Evolutionary conservation across 2,113 vertebrate genomes (phyloP).

Genomic region (Halichoeres trimaculatus): DNA sequence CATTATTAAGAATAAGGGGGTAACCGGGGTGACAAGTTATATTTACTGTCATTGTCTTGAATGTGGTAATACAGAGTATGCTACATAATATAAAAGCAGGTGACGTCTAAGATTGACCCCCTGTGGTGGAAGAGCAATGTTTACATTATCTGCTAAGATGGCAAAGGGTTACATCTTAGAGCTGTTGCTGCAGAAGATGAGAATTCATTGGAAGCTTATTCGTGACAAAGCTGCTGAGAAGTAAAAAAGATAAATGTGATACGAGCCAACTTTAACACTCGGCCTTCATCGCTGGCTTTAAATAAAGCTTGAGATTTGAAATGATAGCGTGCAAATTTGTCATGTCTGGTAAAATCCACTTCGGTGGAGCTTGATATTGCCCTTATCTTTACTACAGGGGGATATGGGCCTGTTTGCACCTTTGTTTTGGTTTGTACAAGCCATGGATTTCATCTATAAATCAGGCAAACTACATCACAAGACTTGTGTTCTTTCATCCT

Average conservation of each 20-base stretch:
- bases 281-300: background rate
- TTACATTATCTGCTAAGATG: constrained; percentile 37
- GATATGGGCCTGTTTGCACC: too few relatives aligned
- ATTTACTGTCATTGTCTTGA: constrained; percentile 46
- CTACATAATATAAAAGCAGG: constrained; percentile 34
- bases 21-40: constrained; percentile 24
- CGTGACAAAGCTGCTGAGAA: constrained; percentile 33
- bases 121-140: constrained; percentile 45
- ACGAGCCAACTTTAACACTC: constrained; percentile 1
- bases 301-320: background rate
- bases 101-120: constrained; percentile 25
- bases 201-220: constrained; percentile 44
- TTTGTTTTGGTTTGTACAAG: too few relatives aligned
- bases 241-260: constrained; percentile 1
- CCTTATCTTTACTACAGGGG: too few relatives aligned
- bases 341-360: background rate
- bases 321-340: background rate
- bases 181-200: background rate
- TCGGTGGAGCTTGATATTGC: too few relatives aligned
- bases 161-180: constrained; percentile 17
- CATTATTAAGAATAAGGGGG: constrained; percentile 3
- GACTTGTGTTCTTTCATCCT: background rate
- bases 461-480: too few relatives aligned
- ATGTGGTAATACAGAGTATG: constrained; percentile 45
- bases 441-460: too few relatives aligned